Evolutionary conservation across 1,140 invertebrate genomes (phyloP), one percentile per base, ranked within the genome.

Genomic region (Chlorops oryzae): DNA sequence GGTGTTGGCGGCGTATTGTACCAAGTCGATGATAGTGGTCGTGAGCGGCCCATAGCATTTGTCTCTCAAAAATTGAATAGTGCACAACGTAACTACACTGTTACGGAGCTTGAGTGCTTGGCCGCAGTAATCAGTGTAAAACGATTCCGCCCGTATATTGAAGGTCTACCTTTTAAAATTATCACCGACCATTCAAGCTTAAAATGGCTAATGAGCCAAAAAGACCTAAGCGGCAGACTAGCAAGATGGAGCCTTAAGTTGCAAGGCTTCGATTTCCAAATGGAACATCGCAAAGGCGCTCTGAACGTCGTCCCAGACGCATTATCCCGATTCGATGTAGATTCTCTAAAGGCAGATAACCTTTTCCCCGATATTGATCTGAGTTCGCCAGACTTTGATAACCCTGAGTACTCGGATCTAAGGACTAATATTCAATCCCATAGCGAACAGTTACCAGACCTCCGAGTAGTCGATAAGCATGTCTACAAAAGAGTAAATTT

Each of bases 91-190:
- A 65, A 68, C n/a, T 78, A 74, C 42, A 55, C 51, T 0, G 62
- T 62, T 12, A 69, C 70, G 1, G 73, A 78, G 56, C 77, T 9
- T 44, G 76, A 78, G 63, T 61, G 65, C 15, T 52, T 77, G 15
- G 73, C 72, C 7, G 56, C 77, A 7, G 42, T 78, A 0, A 59
- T 59, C 45, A 72, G 68, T 5, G 57, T 77, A 5, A 59, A 74
- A 41, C 18, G n/a, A n/a, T 75, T 74, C 47, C 35, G 59, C 20
- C 54, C 61, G 13, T 79, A 73, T 55, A 25, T 77, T 24, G 61
- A 71, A 23, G 65, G 62, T 5, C 63, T n/a, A 5, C 52, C 66
- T 5, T 74, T 77, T 45, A 62, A 17, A 1, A 63, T 77, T 0
- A 51, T 73, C 20, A 61, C 57, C 2, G 59, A 61, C 34, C 59